Conservation (phyloP, 2,888 invertebrate genomes). For the Pseudococcus viburni region DNA sequence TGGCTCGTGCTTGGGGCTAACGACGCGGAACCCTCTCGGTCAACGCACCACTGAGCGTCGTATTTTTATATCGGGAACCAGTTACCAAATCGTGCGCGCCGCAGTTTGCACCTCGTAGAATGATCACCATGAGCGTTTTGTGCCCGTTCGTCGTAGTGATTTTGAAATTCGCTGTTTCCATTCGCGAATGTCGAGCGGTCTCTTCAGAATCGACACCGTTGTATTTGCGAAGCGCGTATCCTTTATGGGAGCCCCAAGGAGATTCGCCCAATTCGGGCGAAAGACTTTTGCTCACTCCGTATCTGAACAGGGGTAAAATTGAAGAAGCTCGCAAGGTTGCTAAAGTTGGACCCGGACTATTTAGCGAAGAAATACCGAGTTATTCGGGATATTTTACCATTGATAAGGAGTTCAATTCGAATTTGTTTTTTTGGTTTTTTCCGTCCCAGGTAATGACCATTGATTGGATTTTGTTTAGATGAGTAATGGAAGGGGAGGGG, state of each 20-base stretch:
- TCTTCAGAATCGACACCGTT: slow-evolving; percentile 67
- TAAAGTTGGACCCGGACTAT: slow-evolving; percentile 67
- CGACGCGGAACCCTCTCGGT: slow-evolving; percentile 43
- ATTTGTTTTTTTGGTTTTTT: slow-evolving; percentile 75
- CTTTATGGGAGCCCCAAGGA: slow-evolving; percentile 68
- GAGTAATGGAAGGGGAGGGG: no score
- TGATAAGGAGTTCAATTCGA: slow-evolving; percentile 74
- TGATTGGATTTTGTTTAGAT: not conserved
- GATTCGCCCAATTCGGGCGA: slow-evolving; percentile 70
- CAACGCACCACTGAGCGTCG: slow-evolving; percentile 37
- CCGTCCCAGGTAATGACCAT: slow-evolving; percentile 71
- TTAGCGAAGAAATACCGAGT: slow-evolving; percentile 73
- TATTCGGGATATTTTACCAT: slow-evolving; percentile 79
- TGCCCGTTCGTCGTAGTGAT: not conserved
- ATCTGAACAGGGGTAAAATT: slow-evolving; percentile 71
- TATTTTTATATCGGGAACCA: slow-evolving; percentile 29
- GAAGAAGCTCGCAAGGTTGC: slow-evolving; percentile 70
- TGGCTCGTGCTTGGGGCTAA: slow-evolving; percentile 48
- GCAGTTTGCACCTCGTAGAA: not conserved
- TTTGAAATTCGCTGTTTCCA: slow-evolving; percentile 26
- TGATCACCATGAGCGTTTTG: not conserved
- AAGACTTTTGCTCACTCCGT: slow-evolving; percentile 72
- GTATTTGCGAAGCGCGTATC: slow-evolving; percentile 67
- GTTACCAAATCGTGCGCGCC: slow-evolving; percentile 27
- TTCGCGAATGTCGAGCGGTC: slow-evolving; percentile 59